Evolutionary conservation across 2,797 vertebrate species (phyloP), one percentile per base, ranked within the genome.

Genomic region (Siniperca undulata): DNA sequence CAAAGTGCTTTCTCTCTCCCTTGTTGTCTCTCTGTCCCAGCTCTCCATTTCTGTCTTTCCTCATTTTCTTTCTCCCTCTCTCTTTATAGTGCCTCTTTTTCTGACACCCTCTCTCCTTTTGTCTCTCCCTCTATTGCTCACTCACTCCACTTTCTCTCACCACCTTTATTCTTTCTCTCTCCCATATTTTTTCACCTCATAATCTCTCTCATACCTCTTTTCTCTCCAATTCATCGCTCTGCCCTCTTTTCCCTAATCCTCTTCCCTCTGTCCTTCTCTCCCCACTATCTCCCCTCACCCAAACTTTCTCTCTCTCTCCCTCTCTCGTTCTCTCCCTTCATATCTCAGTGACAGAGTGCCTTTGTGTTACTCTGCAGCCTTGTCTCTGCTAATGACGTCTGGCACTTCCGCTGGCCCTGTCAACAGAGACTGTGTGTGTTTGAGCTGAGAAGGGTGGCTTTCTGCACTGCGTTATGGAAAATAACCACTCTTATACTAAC

Each of bases 371-470:
- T 89, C 83, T 85, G 86, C 87, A 77, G 90, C 86, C 92, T 91
- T 88, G 89, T 94, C 89, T 91, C 82, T 78, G 86, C 89, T 93
- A 92, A 94, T 93, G 92, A 93, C 87, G 88, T 91, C 91, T 93
- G 92, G 91, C 91, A 91, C 92, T 93, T 93, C 93, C 91, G 89
- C 88, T 88, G 88, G 88, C 84, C 87, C 88, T 88, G 91, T 93
- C 92, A 93, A 93, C 91, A 93, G 88, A 82, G 84, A 20, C 86
- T 80, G 89, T 88, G 88, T 81, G 78, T 82, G 84, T 85, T 20
- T 84, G 71, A 71, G 83, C 59, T 72, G 75, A 85, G 84, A 55
- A 60, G 87, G 77, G 50, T 77, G 78, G 62, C 88, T 90, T 83
- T 86, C 88, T 91, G 85, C 82, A 34, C 86, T 38, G 73, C 19